Percentiles rank a stretch among this genome's conserved stretches.
These are phyloP conservation scores for Tautogolabrus adspersus DNA, from an alignment of 2,113 vertebrate genomes.

Conservation along the genomic window DNA sequence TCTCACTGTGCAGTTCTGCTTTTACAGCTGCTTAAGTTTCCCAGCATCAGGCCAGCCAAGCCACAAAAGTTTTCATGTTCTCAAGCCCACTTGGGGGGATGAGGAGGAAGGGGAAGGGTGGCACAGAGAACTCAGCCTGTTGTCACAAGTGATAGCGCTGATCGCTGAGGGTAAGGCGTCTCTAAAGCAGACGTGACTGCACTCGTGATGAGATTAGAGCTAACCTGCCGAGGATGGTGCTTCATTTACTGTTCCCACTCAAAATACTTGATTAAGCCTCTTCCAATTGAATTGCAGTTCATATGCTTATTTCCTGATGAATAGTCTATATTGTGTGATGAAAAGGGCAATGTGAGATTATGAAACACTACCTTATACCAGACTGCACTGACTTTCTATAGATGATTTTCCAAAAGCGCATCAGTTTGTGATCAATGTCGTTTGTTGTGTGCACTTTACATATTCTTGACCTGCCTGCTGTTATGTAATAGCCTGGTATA, in stretches of 20 bases:
- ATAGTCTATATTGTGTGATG: background rate
- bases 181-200: background rate
- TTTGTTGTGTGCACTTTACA: conserved; percentile 22
- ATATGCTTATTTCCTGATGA: background rate
- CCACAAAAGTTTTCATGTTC: conserved; percentile 26
- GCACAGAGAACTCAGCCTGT: conserved; percentile 3
- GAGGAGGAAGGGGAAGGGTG: background rate
- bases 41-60: background rate
- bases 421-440: background rate
- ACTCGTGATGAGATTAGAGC: conserved; percentile 53
- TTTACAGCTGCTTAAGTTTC: conserved; percentile 75
- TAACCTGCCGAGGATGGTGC: conserved; percentile 22
- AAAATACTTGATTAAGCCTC: conserved; percentile 35
- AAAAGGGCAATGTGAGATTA: background rate
- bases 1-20: conserved; percentile 59
- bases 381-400: background rate
- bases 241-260: conserved; percentile 45
- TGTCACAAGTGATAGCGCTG: conserved; percentile 9
- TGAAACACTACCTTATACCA: background rate
- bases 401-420: background rate
- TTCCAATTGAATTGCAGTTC: conserved; percentile 20
- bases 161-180: background rate
- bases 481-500: conserved; percentile 42
- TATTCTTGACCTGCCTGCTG: conserved; percentile 12
- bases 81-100: conserved; percentile 1